Base-by-base conservation (phyloP, 1,140 invertebrate species). In the Caerostris darwini region DNA sequence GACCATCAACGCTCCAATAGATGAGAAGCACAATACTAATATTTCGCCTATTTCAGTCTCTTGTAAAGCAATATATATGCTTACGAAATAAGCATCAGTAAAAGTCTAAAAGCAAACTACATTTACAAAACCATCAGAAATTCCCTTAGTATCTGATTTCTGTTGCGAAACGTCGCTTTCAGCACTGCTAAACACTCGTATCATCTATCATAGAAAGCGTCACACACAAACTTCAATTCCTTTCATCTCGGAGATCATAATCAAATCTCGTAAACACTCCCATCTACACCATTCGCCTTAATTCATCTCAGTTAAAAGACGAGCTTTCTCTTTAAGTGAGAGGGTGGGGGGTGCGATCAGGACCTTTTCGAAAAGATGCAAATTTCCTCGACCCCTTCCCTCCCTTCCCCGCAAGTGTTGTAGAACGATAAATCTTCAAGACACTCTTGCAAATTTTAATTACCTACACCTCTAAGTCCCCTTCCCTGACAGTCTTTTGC, bases 381-480 rank as follows among this genome's bases (percentile, higher is more conserved):
- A n/a, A 81, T 81, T 81, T 56, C 17, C n/a, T 10, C 12, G 56
- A 19, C 53, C 19, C 71, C 14, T 57, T 14, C 82, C 56, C 7
- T 12, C 14, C n/a, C 57, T 54, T 54, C 53, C 53, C 82, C n/a
- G 10, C 56, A 12, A 57, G 10, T 87, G 54, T 54, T 50, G 7
- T 14, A 89, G 61, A 34, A 57, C 67, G 67, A 90, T 90, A 90
- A 90, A 81, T 90, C 89, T 77, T 81, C 56, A 34, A 81, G 71
- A 81, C 89, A 90, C 71, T 58, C 71, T 81, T 59, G 89, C 67
- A 90, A 90, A 81, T 90, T 90, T 90, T 90, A 90, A 90, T 90
- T 90, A 90, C 89, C 61, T 57, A 34, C 34, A 19, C 89, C 85
- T 56, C 82, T 85, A 10, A 19, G 0, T 10, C 71, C 71, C 71